These are phyloP conservation scores for Murina feae DNA, from an alignment of 2,113 vertebrate species.

Conservation along the genomic window DNA sequence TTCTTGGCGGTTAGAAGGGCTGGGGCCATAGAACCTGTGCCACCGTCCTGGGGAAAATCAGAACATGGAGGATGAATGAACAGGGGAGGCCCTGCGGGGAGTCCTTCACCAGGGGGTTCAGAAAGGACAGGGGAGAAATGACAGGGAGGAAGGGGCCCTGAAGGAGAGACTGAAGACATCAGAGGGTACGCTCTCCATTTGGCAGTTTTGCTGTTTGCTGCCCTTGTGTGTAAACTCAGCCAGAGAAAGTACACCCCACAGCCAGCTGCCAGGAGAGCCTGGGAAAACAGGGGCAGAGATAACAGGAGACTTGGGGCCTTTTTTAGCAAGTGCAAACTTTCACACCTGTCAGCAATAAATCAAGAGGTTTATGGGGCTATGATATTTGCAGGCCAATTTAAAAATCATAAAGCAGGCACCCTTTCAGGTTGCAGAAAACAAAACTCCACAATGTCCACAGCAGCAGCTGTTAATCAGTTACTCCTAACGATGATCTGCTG, in stretches of 20 bases:
- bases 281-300: slow-evolving; percentile 44
- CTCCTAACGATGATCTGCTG: slow-evolving; percentile 81
- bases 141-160: not conserved
- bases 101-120: not conserved
- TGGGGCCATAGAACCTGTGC: not conserved
- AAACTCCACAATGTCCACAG: slow-evolving; percentile 78
- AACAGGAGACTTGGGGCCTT: slow-evolving; percentile 59
- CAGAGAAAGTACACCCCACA: not conserved
- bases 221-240: not conserved
- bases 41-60: not conserved
- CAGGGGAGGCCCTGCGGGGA: not conserved
- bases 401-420: slow-evolving; percentile 87
- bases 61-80: not conserved
- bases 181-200: not conserved
- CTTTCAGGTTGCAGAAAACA: slow-evolving; percentile 82
- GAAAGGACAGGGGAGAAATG: not conserved
- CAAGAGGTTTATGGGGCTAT: slow-evolving; percentile 85
- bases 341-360: slow-evolving; percentile 87
- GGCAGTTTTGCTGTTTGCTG: not conserved
- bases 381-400: slow-evolving; percentile 94
- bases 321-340: slow-evolving; percentile 77
- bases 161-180: not conserved
- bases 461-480: slow-evolving; percentile 86
- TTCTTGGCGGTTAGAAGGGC: not conserved
- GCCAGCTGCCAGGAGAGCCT: slow-evolving; percentile 42